Percentiles rank a stretch among this genome's conserved stretches.
Evolutionary conservation across 2,888 invertebrate species (phyloP).

Genomic region (Cosmopolites sordidus): DNA sequence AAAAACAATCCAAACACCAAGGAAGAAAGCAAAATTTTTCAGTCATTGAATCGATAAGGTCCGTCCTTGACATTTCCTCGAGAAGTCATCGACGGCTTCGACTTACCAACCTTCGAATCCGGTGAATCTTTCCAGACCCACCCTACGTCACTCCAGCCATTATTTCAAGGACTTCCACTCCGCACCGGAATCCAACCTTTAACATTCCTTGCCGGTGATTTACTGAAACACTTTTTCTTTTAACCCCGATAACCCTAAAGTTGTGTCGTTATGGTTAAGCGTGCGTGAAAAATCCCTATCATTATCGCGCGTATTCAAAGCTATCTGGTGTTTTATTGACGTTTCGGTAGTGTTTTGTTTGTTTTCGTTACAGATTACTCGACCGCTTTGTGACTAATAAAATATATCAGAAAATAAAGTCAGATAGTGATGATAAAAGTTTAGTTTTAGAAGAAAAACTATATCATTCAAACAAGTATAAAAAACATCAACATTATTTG

Average conservation of each 20-base stretch:
- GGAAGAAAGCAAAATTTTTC: no score
- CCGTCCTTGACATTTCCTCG: background rate
- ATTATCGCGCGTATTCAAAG: constrained; percentile 18
- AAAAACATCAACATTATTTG: no score
- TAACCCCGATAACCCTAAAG: constrained; percentile 21
- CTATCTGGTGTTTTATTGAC: constrained; percentile 4
- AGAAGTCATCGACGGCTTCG: background rate
- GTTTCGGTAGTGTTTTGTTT: background rate
- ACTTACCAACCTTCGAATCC: background rate
- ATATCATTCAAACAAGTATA: no score
- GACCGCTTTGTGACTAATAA: no score
- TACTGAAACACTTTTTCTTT: constrained; percentile 21
- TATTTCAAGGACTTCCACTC: constrained; percentile 13
- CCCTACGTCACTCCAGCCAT: constrained; percentile 7
- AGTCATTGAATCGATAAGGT: background rate
- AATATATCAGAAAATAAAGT: no score
- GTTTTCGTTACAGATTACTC: background rate
- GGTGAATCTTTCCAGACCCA: background rate
- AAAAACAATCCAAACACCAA: no score
- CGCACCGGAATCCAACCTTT: constrained; percentile 12
- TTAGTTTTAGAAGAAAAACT: no score
- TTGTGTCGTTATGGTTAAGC: constrained; percentile 17
- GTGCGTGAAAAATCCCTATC: constrained; percentile 16
- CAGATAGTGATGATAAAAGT: no score
- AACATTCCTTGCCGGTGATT: constrained; percentile 19